Base-by-base conservation (phyloP, 2,113 vertebrate genomes). In the Corythaeola cristata region DNA sequence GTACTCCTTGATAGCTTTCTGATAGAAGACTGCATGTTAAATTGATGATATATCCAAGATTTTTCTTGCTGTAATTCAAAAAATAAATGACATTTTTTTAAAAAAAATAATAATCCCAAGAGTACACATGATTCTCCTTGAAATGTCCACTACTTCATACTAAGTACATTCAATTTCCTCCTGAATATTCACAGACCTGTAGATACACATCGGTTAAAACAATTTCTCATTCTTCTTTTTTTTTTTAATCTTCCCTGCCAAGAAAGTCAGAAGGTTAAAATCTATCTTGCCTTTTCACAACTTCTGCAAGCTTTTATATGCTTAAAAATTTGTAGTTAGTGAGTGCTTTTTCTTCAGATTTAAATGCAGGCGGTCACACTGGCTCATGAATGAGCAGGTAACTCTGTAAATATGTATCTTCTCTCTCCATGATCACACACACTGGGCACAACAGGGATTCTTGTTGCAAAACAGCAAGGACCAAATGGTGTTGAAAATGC, bases 401-500 rank as follows among this genome's bases (percentile, higher is more conserved):
- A 78, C 53, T 93, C 53, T 80, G 75, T 85, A 97, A 97, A 96
- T 89, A 85, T 49, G 89, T 86, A 78, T 94, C 75, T 92, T 95
- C 37, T 87, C n/a, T 92, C 72, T 93, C 68, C 67, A 33, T 53
- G 89, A 49, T 94, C 66, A 41, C 80, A 87, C 92, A 98, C 94
- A 98, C 97, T 97, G 97, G 63, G 92, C 98, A 94, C 97, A 53
- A 96, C 45, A 92, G 98, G 98, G 96, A 91, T 95, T 85, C 74
- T 97, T 98, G 97, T 80, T 83, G 95, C 96, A 58, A 96, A 97
- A 89, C 98, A 96, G 98, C n/a, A 90, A 90, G 97, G 96, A 96
- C 96, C 96, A 98, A 98, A 98, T 85, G 80, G 97, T 98, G 97
- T 92, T 98, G 95, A 96, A 98, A 98, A 98, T 97, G 78, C 96